Conservation (phyloP, 2,113 vertebrate genomes). For the Tyto alba region DNA sequence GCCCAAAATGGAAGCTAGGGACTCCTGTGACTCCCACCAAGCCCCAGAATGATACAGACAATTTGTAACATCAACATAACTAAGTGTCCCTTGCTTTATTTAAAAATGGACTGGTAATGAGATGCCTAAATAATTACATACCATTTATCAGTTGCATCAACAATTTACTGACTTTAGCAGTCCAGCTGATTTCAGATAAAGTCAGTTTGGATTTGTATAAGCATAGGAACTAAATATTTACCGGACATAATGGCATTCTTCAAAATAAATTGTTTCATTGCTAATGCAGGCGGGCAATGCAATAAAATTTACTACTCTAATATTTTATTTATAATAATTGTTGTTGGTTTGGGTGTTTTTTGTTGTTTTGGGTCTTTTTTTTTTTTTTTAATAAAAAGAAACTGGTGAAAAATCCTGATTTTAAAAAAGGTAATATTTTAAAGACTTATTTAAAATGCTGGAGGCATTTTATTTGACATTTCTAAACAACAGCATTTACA, state of each 20-base stretch:
- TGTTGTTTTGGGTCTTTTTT: neutral
- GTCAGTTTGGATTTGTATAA: neutral
- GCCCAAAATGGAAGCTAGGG: neutral
- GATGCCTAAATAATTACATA: slow-evolving; percentile 14
- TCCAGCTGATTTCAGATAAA: neutral
- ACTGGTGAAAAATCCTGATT: neutral
- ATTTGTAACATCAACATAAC: neutral
- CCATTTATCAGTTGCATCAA: neutral
- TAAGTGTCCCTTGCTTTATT: neutral
- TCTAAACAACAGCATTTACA: neutral
- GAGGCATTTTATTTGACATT: neutral
- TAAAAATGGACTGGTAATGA: neutral
- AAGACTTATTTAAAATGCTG: neutral
- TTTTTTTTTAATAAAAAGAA: neutral
- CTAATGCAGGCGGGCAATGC: neutral
- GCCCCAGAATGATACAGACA: rapidly evolving
- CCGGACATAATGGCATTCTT: neutral
- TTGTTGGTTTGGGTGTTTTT: neutral
- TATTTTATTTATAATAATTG: neutral
- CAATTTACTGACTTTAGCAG: neutral
- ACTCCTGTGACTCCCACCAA: neutral
- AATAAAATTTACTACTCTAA: neutral
- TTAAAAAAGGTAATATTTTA: neutral
- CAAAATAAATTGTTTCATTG: neutral
- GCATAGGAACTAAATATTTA: neutral